Evolutionary conservation across 2,888 invertebrate genomes (phyloP), one percentile per base, ranked within the genome.

Genomic region (Scelioninae gen. 1): DNA sequence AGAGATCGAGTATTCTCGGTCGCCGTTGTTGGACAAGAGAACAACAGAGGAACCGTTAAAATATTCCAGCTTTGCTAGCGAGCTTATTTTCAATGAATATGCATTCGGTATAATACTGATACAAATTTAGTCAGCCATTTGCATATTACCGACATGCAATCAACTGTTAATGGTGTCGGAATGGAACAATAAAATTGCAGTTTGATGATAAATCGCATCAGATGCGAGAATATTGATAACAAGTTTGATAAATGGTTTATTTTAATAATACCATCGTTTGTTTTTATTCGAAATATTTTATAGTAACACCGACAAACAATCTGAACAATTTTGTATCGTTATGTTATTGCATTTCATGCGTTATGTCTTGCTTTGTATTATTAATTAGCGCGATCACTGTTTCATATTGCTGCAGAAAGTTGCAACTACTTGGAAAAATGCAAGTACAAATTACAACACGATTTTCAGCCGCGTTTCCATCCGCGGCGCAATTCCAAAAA

Each of bases 1-100:
- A 34, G 32, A 13, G 68, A 10, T 11, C 16, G 40, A n/a, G 8
- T 47, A 55, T 32, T 15, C 47, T 38, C 38, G n/a, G 11, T 40
- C 13, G 55, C 23, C 6, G 68, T 56, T 77, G 69, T 77, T 51
- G 62, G 15, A 7, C 34, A 10, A 10, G 15, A 62, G 15, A 66
- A 68, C 68, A 69, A 53, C 77, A 40, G 55, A 63, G 38, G 71
- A 63, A 78, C 78, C 78, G 65, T 78, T 78, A 71, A 78, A 56
- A 62, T 71, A 78, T 78, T 69, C 71, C 51, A 60, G 8, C 56
- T 62, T 77, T 47, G 38, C 47, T 32, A 34, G 43, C 45, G 45
- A 34, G 58, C 32, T 56, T 40, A 78, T 71, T 78, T 78, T 40
- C 31, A 71, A 78, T 71, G 71, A 65, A 71, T 78, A 78, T 71